Conservation (phyloP, 1,140 invertebrate genomes). For the Scaptodrosophila lebanonensis region DNA sequence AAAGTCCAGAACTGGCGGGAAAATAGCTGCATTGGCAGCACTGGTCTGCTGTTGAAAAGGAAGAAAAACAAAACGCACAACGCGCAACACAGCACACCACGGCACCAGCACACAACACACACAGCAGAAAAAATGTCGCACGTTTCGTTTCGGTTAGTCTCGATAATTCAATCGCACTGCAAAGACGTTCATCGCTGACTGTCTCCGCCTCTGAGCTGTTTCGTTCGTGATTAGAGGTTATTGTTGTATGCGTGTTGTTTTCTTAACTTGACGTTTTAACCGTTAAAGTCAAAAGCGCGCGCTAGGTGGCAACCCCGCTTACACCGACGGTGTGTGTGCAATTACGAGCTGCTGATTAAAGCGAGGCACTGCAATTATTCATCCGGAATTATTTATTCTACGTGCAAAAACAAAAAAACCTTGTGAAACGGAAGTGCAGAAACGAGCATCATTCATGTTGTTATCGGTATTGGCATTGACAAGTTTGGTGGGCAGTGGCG, state of each 20-base stretch:
- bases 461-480: too few species aligned
- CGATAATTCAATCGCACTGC: slow-evolving; percentile 72
- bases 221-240: slow-evolving; percentile 2
- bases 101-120: slow-evolving; percentile 32
- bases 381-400: neutral
- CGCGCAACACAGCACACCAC: slow-evolving; percentile 1
- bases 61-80: slow-evolving; percentile 11
- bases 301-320: slow-evolving; percentile 13
- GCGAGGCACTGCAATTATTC: too few species aligned
- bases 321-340: neutral
- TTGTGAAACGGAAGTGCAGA: slow-evolving; percentile 41
- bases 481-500: too few species aligned
- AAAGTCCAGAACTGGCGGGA: too few species aligned
- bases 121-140: slow-evolving; percentile 70
- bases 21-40: too few species aligned
- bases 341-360: too few species aligned
- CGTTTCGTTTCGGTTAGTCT: slow-evolving; percentile 72
- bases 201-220: slow-evolving; percentile 14
- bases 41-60: slow-evolving; percentile 43
- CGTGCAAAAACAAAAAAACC: slow-evolving; percentile 3
- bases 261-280: neutral
- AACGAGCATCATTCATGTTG: too few species aligned
- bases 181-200: slow-evolving; percentile 61
- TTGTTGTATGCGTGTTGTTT: neutral
- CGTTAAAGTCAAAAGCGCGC: slow-evolving; percentile 8